These are phyloP conservation scores for Myotis davidii DNA, from an alignment of 2,113 vertebrate species.

Conservation along the genomic window DNA sequence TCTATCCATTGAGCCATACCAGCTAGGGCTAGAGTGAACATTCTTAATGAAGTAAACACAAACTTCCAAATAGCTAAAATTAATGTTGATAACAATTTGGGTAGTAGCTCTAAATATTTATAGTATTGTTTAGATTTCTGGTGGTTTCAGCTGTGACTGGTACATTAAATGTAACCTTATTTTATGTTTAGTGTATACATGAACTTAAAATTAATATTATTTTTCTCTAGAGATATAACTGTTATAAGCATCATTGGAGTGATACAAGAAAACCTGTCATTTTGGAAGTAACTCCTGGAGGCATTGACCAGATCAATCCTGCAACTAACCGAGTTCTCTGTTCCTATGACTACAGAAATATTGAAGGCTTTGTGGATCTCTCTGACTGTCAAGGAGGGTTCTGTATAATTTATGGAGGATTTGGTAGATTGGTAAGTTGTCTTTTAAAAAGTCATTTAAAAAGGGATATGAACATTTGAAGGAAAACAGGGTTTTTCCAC, in stretches of 20 bases:
- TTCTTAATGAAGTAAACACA: constrained; percentile 39
- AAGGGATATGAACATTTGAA: neutral
- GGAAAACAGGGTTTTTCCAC: neutral
- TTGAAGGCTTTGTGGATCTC: constrained; percentile 98
- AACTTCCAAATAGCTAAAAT: neutral
- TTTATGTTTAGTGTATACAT: constrained; percentile 36
- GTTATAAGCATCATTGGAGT: constrained; percentile 99
- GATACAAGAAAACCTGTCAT: constrained; percentile 91
- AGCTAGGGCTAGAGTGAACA: neutral
- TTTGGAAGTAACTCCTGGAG: constrained; percentile 97
- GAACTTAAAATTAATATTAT: constrained; percentile 21
- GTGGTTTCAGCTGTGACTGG: neutral
- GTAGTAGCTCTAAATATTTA: constrained; percentile 29
- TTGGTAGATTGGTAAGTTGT: constrained; percentile 94
- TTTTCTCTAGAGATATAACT: constrained; percentile 93
- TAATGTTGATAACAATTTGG: neutral
- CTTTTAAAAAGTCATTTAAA: constrained; percentile 9
- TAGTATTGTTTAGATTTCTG: neutral
- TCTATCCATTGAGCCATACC: too few species aligned
- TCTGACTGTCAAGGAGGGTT: constrained; percentile 97
- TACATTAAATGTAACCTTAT: constrained; percentile 6
- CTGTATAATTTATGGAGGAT: constrained; percentile 96
- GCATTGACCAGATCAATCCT: constrained; percentile 97
- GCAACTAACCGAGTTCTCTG: constrained; percentile 95
- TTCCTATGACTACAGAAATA: constrained; percentile 97